Evolutionary conservation across 1,140 invertebrate genomes (phyloP).

Genomic region (Drosophila lacteicornis): DNA sequence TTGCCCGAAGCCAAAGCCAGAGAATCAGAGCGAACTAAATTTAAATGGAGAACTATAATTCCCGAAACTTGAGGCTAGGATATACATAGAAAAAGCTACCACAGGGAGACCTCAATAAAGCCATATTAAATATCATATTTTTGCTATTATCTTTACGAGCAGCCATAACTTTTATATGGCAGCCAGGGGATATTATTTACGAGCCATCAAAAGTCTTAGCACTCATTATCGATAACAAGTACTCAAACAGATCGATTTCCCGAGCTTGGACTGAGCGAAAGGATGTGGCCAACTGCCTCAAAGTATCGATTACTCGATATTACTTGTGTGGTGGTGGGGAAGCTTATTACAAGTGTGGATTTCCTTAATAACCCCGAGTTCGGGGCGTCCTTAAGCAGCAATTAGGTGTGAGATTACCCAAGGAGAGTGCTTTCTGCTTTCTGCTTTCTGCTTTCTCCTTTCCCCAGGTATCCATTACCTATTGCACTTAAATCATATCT

Average conservation of each 20-base stretch:
- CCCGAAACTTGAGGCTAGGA: too few relatives aligned
- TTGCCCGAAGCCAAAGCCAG: slow-evolving; percentile 9
- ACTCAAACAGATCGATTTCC: slow-evolving; percentile 30
- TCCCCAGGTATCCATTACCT: slow-evolving; percentile 7
- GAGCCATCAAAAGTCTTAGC: slow-evolving; percentile 7
- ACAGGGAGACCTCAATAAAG: too few relatives aligned
- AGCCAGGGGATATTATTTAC: slow-evolving; percentile 30
- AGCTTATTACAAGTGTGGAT: slow-evolving; percentile 6
- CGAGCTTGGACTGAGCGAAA: not conserved
- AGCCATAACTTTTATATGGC: not conserved
- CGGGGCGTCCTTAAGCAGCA: not conserved
- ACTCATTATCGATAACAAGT: slow-evolving; percentile 43
- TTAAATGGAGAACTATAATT: not conserved
- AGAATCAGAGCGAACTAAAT: not conserved
- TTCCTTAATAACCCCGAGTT: not conserved
- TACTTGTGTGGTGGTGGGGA: not conserved
- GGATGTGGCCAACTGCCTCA: slow-evolving; percentile 7
- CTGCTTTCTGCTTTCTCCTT: slow-evolving; percentile 4
- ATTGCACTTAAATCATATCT: not conserved
- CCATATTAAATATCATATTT: not conserved
- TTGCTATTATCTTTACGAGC: not conserved
- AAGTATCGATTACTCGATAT: slow-evolving; percentile 18
- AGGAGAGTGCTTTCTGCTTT: not conserved
- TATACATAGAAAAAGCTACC: too few relatives aligned
- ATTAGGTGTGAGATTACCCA: not conserved